phyloP scores from a whole-genome alignment of 2,888 invertebrate genomes.

The Chloroclystis v-ata region DNA sequence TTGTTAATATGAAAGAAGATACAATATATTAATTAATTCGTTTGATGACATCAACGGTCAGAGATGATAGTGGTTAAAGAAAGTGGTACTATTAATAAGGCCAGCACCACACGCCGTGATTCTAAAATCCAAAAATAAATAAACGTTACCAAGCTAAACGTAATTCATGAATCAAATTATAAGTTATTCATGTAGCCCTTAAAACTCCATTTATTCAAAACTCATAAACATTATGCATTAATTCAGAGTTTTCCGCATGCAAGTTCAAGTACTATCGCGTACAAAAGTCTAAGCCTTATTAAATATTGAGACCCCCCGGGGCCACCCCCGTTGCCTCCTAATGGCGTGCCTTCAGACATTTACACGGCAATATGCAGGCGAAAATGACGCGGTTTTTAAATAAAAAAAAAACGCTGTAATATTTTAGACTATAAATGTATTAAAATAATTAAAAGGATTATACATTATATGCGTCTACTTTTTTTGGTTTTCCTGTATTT shows the following conservation, averaged over 20 bases:
- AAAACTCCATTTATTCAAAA: constrained; percentile 8
- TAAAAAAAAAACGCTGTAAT: constrained; percentile 4
- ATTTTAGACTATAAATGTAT: background rate
- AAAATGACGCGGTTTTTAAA: constrained; percentile 41
- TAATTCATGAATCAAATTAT: background rate
- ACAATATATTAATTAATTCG: no score
- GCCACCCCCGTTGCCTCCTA: constrained; percentile 1
- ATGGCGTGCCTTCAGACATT: constrained; percentile 39
- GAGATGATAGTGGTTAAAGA: no score
- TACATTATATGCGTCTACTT: no score
- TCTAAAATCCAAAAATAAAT: no score
- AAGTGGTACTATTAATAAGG: no score
- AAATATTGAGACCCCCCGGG: background rate
- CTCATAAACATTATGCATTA: constrained; percentile 11
- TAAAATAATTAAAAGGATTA: no score
- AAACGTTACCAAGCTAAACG: background rate
- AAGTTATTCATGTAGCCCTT: background rate
- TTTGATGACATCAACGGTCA: no score
- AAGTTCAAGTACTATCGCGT: constrained; percentile 17
- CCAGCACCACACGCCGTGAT: no score
- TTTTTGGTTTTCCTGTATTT: no score
- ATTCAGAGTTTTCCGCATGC: constrained; percentile 6
- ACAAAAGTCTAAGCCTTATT: constrained; percentile 31
- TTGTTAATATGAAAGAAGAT: no score
- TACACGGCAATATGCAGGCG: constrained; percentile 37